phyloP scores from a whole-genome alignment of 2,113 vertebrate species.

The Agapornis roseicollis region DNA sequence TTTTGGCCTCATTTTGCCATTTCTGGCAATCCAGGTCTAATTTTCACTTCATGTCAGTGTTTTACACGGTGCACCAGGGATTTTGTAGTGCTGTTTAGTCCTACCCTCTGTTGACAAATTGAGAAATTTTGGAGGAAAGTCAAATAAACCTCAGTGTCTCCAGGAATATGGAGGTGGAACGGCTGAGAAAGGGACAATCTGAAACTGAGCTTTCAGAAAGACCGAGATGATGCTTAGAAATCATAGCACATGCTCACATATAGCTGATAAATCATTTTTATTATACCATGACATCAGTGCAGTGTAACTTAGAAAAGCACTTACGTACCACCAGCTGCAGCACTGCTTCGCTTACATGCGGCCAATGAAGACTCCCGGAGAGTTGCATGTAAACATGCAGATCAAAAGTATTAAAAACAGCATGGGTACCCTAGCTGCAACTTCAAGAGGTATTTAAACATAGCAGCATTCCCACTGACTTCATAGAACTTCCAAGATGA shows the following conservation, averaged over 20 bases:
- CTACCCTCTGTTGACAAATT: background rate
- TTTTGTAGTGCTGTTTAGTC: background rate
- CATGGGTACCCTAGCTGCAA: rapidly evolving
- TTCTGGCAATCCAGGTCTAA: background rate
- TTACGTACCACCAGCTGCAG: background rate
- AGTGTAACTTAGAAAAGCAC: background rate
- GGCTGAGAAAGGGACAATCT: rapidly evolving
- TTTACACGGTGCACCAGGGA: background rate
- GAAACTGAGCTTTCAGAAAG: background rate
- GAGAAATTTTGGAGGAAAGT: rapidly evolving
- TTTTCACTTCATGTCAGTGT: background rate
- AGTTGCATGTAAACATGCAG: rapidly evolving
- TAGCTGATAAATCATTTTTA: no score
- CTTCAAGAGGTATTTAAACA: background rate
- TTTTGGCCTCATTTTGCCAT: background rate
- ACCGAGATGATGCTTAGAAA: rapidly evolving
- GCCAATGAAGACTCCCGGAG: no score
- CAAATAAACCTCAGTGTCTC: background rate
- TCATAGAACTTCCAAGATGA: no score
- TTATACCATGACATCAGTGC: background rate
- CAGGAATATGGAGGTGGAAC: background rate
- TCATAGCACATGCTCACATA: background rate
- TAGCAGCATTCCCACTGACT: rapidly evolving
- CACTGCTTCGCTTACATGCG: rapidly evolving
- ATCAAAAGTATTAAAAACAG: background rate